A percentile compares a stretch with the other conserved stretches of the same genome.
phyloP scores from a whole-genome alignment of 2,888 invertebrate genomes.

The Mesochorus sp. region DNA sequence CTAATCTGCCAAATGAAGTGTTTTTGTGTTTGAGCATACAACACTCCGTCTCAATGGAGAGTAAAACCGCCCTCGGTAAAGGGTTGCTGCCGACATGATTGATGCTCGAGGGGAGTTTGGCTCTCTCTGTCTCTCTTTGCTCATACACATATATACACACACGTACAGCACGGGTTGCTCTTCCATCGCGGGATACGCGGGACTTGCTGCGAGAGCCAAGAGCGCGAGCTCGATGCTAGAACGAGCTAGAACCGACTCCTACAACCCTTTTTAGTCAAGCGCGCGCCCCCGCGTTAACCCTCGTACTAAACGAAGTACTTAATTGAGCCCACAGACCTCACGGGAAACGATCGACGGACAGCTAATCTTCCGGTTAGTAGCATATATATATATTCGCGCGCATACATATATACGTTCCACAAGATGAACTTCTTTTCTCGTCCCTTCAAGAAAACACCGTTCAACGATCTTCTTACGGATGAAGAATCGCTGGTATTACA shows the following conservation, averaged over 20 bases:
- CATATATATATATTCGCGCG: conserved; percentile 10
- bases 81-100: conserved; percentile 82
- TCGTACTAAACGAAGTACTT: conserved; percentile 77
- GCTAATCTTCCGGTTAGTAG: conserved; percentile 76
- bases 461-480: not conserved
- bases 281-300: conserved; percentile 12
- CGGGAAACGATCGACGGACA: conserved; percentile 76
- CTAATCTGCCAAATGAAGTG: conserved; percentile 82
- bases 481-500: conserved; percentile 1
- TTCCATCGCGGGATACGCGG: conserved; percentile 50
- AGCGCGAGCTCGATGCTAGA: conserved; percentile 48
- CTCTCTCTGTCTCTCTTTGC: conserved; percentile 51
- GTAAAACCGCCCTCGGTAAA: conserved; percentile 80
- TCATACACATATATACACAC: conserved; percentile 14
- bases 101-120: conserved; percentile 78
- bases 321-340: conserved; percentile 80
- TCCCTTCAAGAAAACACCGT: conserved; percentile 16
- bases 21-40: conserved; percentile 82
- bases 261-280: conserved; percentile 79
- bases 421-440: conserved; percentile 36
- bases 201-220: conserved; percentile 21
- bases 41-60: conserved; percentile 81
- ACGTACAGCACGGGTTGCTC: conserved; percentile 18
- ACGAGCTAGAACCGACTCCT: conserved; percentile 38
- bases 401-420: not conserved